phyloP scores from a whole-genome alignment of 2,113 vertebrate species.

The Delphinapterus leucas region DNA sequence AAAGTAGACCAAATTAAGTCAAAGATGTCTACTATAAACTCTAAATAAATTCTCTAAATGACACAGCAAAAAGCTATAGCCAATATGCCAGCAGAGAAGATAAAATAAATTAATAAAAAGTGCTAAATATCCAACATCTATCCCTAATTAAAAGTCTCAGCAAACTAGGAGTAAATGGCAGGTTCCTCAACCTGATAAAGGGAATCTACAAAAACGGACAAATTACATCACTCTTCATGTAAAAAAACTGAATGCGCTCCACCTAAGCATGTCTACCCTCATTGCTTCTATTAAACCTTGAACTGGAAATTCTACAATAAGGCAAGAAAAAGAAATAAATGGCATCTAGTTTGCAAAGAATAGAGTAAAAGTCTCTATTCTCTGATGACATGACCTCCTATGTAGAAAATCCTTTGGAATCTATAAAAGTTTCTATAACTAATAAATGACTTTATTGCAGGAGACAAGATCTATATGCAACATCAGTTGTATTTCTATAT shows the following conservation, averaged over 20 bases:
- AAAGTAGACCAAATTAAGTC: background rate
- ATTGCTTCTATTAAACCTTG: background rate
- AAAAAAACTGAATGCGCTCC: background rate
- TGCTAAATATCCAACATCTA: background rate
- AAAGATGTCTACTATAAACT: background rate
- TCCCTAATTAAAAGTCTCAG: background rate
- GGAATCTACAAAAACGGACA: too few relatives aligned
- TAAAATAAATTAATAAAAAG: too few relatives aligned
- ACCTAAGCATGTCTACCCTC: background rate
- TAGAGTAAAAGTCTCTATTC: background rate
- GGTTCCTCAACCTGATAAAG: background rate
- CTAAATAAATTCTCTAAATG: too few relatives aligned
- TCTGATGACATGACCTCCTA: background rate
- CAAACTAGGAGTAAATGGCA: too few relatives aligned
- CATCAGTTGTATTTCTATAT: background rate
- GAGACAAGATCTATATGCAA: background rate
- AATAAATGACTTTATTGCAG: background rate
- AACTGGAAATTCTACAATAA: background rate
- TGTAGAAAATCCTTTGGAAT: background rate
- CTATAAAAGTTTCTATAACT: background rate
- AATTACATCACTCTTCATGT: background rate
- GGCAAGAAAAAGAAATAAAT: background rate
- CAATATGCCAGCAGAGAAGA: too few relatives aligned
- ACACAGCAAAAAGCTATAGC: background rate
- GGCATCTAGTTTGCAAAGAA: background rate